Base-by-base conservation (phyloP, 2,888 invertebrate genomes). In the Agelastica alni region DNA sequence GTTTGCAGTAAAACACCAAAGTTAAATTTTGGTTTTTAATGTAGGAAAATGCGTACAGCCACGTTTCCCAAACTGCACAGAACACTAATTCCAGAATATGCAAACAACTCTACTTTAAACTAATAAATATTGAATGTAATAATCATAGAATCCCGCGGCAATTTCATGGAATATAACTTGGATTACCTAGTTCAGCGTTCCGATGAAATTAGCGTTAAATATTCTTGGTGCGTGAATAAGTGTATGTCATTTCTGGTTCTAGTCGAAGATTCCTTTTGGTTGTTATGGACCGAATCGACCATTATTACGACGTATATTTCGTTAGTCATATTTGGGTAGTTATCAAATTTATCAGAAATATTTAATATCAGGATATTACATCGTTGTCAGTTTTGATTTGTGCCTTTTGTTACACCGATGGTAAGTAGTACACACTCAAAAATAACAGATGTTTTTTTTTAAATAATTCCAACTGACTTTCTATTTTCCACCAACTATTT, bases 101-200 rank as follows among this genome's bases (percentile, higher is more conserved):
- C 53, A 53, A 53, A 41, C 43, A 42, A 53, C 34, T 48, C 26
- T 47, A 48, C 59, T 51, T 43, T 37, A 48, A 53, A 56, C 60
- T 57, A 57, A 63, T 63, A 62, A 62, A 62, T 65, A 60, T 60
- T 60, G 58, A 60, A 65, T 59, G 63, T 61, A 60, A 63, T 65
- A 63, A 62, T 63, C 63, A 59, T 61, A 59, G 62, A 62, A 62
- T 59, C 61, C 59, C 47, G 46, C 59, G 45, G 53, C 58, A 62
- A 62, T 63, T 62, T 62, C 60, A 57, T 53, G 65, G 60, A 60
- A 60, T 64, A 58, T 57, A 61, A 64, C 58, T 62, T 56, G 52
- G 60, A 63, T 62, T 64, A 64, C 53, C 56, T 53, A 56, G 37
- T 53, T 56, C 45, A 49, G 58, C 47, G 53, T 60, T 60, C 56